Evolutionary conservation across 1,140 invertebrate species (phyloP).

Genomic region (Apis dorsata): DNA sequence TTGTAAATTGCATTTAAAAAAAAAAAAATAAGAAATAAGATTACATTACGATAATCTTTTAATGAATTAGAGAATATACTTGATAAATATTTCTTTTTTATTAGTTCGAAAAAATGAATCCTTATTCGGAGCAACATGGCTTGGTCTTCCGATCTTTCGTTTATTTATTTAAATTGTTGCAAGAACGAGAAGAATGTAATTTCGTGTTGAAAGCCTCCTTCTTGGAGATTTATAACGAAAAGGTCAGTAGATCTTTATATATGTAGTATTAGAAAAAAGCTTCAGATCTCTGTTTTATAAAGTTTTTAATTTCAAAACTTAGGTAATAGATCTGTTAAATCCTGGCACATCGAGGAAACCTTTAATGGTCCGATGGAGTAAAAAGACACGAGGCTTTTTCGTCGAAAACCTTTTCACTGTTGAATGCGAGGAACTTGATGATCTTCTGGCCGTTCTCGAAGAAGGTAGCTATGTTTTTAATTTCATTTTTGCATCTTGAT

Average conservation of each 20-base stretch:
- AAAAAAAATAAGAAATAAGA: background rate
- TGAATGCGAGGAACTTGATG: constrained; percentile 96
- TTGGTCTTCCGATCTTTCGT: constrained; percentile 94
- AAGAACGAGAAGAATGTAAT: constrained; percentile 87
- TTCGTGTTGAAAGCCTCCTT: constrained; percentile 96
- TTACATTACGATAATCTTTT: background rate
- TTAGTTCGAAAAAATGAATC: constrained; percentile 85
- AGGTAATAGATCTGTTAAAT: constrained; percentile 97
- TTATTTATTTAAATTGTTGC: constrained; percentile 92
- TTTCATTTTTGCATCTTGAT: background rate
- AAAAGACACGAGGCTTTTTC: constrained; percentile 94
- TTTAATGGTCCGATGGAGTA: constrained; percentile 94
- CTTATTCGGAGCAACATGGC: constrained; percentile 87
- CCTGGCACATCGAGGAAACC: constrained; percentile 90
- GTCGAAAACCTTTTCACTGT: constrained; percentile 97
- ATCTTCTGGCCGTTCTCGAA: constrained; percentile 95
- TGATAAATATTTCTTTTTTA: constrained; percentile 19
- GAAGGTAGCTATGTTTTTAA: constrained; percentile 85
- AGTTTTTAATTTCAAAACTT: background rate
- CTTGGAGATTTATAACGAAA: constrained; percentile 97
- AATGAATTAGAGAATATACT: background rate
- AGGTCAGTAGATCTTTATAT: constrained; percentile 82
- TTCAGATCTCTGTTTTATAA: background rate
- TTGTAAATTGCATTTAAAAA: background rate
- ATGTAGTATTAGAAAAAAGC: background rate